Evolutionary conservation across 2,888 invertebrate species (phyloP), one percentile per base, ranked within the genome.

Genomic region (Luperina testacea): DNA sequence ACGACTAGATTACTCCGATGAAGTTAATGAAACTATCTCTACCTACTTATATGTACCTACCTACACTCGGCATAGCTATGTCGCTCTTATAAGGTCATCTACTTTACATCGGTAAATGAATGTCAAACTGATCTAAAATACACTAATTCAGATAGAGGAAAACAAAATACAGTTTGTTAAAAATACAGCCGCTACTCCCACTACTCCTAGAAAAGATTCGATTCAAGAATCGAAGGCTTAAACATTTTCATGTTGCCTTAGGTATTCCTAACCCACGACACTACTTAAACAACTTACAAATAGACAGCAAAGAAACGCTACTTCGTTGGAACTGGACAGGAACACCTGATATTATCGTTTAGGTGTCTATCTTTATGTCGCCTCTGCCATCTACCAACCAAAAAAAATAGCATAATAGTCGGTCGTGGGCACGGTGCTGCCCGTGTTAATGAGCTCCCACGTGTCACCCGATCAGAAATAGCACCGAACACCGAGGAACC

Each of bases 391-490:
- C 17, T 67, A 65, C 48, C 64, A 72, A 65, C 9, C 8, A 42
- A 5, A 3, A 38, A 57, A 83, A 75, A 80, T 74, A 69, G 17
- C 57, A 73, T 72, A 73, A 87, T 75, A 68, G 63, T 38, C 48
- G 71, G 20, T 38, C 64, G 65, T 63, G 71, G 81, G 51, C 86
- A 87, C 74, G 77, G 77, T 88, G 83, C 80, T 88, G 86, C 81
- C 71, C 83, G 84, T 72, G 79, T 81, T 86, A 86, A 86, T 87
- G 88, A 88, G 75, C 68, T 77, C 78, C 85, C 87, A 87, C 89
- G 86, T 89, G 89, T 86, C 83, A 81, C 80, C 76, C 53, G 83
- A 84, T 79, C 90, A 86, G 83, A 90, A 90, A 90, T 90, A 90
- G 88, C 82, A 51, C 72, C 75, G 64, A 78, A 83, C 75, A 81